Evolutionary conservation across 1,140 invertebrate genomes (phyloP), one percentile per base, ranked within the genome.

Genomic region (Drosophila sp.): DNA sequence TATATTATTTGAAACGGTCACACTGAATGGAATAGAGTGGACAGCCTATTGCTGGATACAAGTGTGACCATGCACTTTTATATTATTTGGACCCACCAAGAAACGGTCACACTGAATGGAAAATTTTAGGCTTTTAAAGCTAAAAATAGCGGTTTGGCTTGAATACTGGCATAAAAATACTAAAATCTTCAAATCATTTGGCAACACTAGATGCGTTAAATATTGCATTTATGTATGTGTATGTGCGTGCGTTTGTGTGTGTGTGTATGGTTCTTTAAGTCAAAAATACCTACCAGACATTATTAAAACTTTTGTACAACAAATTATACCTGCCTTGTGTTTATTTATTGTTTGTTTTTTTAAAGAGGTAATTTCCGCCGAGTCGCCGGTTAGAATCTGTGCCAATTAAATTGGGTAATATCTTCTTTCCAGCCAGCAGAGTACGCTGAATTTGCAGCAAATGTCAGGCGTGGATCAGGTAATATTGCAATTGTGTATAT

Each of bases 381-480:
- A 33, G 40, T 17, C 3, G 1, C 7, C 32, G n/a, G 7, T 41
- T 25, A 35, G 56, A 57, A 17, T 60, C 35, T 11, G 61, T 47
- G 41, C 32, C 63, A 40, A 27, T 11, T 44, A 44, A 56, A 29
- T 72, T 67, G 30, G 54, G 8, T 62, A 47, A 55, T 41, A 67
- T 73, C 44, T 30, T 60, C 65, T 58, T 89, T 83, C 50, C 67
- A 87, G 83, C 74, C 67, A 78, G 76, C 81, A 80, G 89, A 76
- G 66, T 27, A 50, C 44, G 44, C 44, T 50, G 44, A 66, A 60
- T 80, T 25, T 80, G 80, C 84, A 84, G 84, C 84, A 89, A 89
- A 89, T 89, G 84, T 89, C 84, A 89, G 84, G 84, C 84, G 84
- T 89, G 85, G 84, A 89, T 89, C 84, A 89, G 84, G 84, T 89